Evolutionary conservation across 2,113 vertebrate species (phyloP).

Genomic region (Pseudolaguvia tuberculata): DNA sequence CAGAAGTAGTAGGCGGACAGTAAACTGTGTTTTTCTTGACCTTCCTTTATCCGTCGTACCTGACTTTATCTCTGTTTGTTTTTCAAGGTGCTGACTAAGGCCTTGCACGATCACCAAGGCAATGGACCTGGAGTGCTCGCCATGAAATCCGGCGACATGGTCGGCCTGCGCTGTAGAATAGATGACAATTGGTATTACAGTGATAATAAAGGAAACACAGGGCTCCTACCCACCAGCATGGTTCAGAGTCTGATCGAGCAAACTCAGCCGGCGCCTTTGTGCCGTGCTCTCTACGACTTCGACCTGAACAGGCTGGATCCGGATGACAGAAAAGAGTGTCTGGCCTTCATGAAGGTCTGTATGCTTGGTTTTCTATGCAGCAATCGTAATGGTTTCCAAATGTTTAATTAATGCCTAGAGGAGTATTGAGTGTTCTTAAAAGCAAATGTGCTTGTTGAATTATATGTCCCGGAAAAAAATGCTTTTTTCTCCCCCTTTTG

Average conservation of each 20-base stretch:
- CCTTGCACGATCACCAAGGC: constrained; percentile 69
- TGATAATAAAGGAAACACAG: constrained; percentile 66
- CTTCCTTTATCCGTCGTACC: constrained; percentile 13
- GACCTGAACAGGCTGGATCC: constrained; percentile 69
- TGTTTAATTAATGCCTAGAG: too few species aligned
- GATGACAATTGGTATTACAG: constrained; percentile 78
- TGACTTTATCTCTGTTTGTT: not conserved
- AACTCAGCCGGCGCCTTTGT: constrained; percentile 69
- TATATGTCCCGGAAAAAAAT: not conserved
- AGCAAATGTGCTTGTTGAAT: not conserved
- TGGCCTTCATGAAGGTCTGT: constrained; percentile 77
- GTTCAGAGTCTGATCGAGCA: constrained; percentile 71
- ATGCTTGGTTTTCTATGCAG: constrained; percentile 27
- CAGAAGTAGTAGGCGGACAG: too few species aligned
- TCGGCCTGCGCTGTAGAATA: constrained; percentile 69
- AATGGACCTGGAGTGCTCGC: constrained; percentile 70
- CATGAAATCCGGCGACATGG: constrained; percentile 73
- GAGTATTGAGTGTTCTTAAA: not conserved
- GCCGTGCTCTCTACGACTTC: constrained; percentile 78
- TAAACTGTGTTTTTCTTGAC: not conserved
- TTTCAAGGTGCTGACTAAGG: constrained; percentile 74
- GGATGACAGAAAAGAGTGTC: constrained; percentile 69
- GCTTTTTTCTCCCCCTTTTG: too few species aligned
- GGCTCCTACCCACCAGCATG: constrained; percentile 64
- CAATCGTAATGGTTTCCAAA: not conserved